Base-by-base conservation (phyloP, 1,140 invertebrate species). In the Lepidurus couesii region DNA sequence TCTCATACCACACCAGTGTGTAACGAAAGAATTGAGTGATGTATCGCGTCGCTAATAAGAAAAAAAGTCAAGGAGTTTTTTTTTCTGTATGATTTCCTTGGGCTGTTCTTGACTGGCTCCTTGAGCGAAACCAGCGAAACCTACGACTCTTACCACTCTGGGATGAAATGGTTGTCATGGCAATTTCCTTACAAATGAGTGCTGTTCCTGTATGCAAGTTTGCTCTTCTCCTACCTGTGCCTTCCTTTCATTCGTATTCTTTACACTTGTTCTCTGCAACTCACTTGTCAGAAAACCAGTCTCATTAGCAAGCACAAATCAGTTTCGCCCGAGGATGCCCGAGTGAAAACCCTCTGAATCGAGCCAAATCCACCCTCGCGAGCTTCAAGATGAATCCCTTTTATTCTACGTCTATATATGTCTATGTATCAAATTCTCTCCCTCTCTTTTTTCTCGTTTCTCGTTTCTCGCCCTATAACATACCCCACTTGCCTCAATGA, bases 261-360 rank as follows among this genome's bases (percentile, higher is more conserved):
- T 65, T 65, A 7, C 53, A 16, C 13, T 65, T 65, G 53, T 65
- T 65, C 21, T 65, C 53, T 65, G 53, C 53, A 65, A 16, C 21
- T 65, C 53, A 21, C 53, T 65, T 65, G 53, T 65, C n/a, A 65
- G 53, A 65, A 65, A 65, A 65, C 53, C 53, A 65, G 13, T 65
- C 53, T 65, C 53, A 65, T 65, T 65, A 65, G n/a, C 53, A 21
- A 65, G 53, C 53, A n/a, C 21, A 65, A 65, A 65, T n/a, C 21
- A 13, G 21, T 21, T 13, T 65, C 53, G 53, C 53, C 53, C 21
- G n/a, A 21, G 53, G 53, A 65, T 65, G 21, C 53, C 53, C 53
- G 13, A 13, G 8, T 21, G 53, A 65, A n/a, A 13, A 65, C 16
- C 53, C 53, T 21, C 16, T 65, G 53, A 65, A 65, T 65, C 53